Evolutionary conservation across 2,888 invertebrate species (phyloP).

Genomic region (Drosophila austrosaltans): DNA sequence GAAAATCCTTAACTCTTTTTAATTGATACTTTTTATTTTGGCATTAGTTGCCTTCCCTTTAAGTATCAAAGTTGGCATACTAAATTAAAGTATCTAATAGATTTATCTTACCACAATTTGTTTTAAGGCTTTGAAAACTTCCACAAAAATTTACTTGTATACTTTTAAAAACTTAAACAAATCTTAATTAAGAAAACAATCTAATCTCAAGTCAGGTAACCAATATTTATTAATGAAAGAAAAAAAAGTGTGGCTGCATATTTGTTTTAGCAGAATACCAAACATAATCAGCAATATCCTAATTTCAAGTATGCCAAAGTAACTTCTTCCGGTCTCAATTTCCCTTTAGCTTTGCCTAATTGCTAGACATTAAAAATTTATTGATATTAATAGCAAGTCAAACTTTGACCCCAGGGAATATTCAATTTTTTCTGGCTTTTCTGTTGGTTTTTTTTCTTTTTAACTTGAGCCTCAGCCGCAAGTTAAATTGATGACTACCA

Average conservation of each 20-base stretch:
- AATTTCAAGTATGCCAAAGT: constrained; percentile 3
- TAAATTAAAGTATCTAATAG: too few relatives aligned
- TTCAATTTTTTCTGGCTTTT: not conserved
- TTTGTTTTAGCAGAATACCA: not conserved
- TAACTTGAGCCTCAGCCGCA: constrained; percentile 14
- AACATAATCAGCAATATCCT: not conserved
- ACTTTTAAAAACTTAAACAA: not conserved
- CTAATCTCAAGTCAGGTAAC: not conserved
- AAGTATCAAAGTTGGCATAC: too few relatives aligned
- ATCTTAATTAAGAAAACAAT: not conserved
- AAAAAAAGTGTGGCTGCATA: not conserved
- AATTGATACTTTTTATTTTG: too few relatives aligned
- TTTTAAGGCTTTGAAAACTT: too few relatives aligned
- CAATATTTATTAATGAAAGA: not conserved
- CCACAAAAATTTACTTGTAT: too few relatives aligned
- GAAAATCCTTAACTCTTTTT: too few relatives aligned
- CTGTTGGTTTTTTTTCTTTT: not conserved
- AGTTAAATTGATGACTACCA: constrained; percentile 65
- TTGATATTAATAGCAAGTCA: constrained; percentile 61
- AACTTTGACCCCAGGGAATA: constrained; percentile 19
- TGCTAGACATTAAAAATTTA: constrained; percentile 63
- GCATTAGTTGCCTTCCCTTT: too few relatives aligned
- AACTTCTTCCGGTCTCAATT: constrained; percentile 22
- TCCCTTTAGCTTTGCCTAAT: constrained; percentile 50
- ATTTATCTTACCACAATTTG: too few relatives aligned